Evolutionary conservation across 2,888 invertebrate genomes (phyloP), one percentile per base, ranked within the genome.

Genomic region (Pachliopta kotzebuea): DNA sequence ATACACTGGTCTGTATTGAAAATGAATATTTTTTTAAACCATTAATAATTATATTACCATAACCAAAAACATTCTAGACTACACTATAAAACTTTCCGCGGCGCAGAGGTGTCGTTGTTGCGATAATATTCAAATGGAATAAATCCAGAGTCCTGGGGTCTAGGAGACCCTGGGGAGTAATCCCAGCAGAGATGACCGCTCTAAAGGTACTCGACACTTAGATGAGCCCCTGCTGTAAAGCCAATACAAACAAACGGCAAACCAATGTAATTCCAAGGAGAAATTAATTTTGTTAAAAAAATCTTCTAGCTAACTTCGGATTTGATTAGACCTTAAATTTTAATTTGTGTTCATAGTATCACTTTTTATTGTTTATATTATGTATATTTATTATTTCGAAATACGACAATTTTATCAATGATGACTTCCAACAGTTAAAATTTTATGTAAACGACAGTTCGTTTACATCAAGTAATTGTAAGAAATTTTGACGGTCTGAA

Each of bases 111-210:
- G 84, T 83, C 85, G 82, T 86, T 84, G 80, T 76, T 76, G 67
- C 69, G 76, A 80, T 81, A 77, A 74, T 83, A 83, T 85, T 85
- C 85, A 84, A 84, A 83, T 78, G 80, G 84, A 85, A 90, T 90
- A 89, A 90, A 89, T 89, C 88, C 86, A 79, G 81, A 79, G 79
- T 79, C 76, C 79, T 79, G 80, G 82, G 82, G 85, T 83, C 80
- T 85, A 88, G 83, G 78, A 79, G 81, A 74, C 92, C 88, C 90
- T 67, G 68, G 92, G 90, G 92, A 89, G 85, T 85, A 77, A 88
- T 91, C 83, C 80, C 80, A 78, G 79, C 81, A 76, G 88, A 86
- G 90, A 89, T 90, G 90, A 90, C 90, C 90, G 88, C 81, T 83
- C 83, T 79, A 80, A 76, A 84, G 82, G 84, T 85, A 81, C 85